Conservation (phyloP, 2,797 vertebrate species). For the Paramormyrops hopkinsi region DNA sequence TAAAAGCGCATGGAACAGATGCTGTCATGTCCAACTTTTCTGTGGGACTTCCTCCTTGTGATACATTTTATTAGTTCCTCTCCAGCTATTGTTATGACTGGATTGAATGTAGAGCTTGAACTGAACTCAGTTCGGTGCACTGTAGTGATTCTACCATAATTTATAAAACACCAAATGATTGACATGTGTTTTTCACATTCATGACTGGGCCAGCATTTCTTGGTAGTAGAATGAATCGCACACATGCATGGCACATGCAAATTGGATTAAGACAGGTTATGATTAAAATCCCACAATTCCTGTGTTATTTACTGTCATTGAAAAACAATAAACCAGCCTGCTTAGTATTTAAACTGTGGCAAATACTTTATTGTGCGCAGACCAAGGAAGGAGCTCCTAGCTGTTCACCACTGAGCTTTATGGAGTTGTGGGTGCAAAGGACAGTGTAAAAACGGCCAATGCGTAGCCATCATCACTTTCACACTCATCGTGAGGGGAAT, state of each 20-base stretch:
- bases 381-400: background rate
- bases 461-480: background rate
- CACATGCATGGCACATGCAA: background rate
- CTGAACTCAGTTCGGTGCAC: conserved; percentile 15
- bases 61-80: conserved; percentile 26
- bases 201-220: background rate
- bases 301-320: background rate
- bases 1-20: conserved; percentile 37
- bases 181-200: background rate
- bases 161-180: background rate
- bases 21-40: conserved; percentile 41
- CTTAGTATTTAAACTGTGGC: background rate
- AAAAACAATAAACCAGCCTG: background rate
- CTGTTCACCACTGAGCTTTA: background rate
- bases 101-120: background rate
- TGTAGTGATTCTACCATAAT: background rate
- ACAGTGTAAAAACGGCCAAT: background rate
- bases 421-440: background rate
- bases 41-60: conserved; percentile 19
- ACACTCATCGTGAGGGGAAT: background rate
- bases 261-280: background rate
- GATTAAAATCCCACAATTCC: background rate
- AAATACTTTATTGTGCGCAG: background rate
- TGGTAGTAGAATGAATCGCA: background rate
- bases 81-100: conserved; percentile 6